Evolutionary conservation across 2,797 vertebrate genomes (phyloP).

Genomic region (Lutra lutra): DNA sequence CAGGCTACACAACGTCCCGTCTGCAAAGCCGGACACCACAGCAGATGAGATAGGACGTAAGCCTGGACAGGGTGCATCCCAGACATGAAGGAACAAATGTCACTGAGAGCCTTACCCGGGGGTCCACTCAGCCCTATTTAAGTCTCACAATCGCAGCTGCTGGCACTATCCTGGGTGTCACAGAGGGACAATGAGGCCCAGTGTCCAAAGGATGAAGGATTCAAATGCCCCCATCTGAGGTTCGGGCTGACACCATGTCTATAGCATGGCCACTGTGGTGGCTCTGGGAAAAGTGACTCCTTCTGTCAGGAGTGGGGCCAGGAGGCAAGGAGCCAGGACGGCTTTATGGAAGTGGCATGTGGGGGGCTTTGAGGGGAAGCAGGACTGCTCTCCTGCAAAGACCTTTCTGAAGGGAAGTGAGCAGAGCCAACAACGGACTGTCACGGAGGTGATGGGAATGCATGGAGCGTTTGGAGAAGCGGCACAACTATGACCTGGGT

Average conservation of each 20-base stretch:
- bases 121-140: neutral
- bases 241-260: neutral
- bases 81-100: no score
- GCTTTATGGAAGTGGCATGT: neutral
- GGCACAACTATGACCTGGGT: accelerated
- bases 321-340: neutral
- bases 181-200: no score
- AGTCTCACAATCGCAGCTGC: neutral
- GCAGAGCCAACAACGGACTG: neutral
- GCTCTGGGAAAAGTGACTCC: neutral
- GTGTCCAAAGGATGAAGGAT: neutral
- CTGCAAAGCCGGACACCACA: accelerated
- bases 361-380: accelerated
- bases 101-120: accelerated
- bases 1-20: no score
- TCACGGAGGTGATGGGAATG: accelerated
- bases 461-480: neutral
- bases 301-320: neutral
- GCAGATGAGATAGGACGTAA: neutral
- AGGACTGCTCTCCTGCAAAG: neutral
- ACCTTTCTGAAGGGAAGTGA: neutral
- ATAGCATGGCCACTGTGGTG: neutral
- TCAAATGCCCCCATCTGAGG: accelerated
- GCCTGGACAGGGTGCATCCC: accelerated
- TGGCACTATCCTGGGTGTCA: no score